Evolutionary conservation across 2,888 invertebrate species (phyloP).

Genomic region (Frankliniella intonsa): DNA sequence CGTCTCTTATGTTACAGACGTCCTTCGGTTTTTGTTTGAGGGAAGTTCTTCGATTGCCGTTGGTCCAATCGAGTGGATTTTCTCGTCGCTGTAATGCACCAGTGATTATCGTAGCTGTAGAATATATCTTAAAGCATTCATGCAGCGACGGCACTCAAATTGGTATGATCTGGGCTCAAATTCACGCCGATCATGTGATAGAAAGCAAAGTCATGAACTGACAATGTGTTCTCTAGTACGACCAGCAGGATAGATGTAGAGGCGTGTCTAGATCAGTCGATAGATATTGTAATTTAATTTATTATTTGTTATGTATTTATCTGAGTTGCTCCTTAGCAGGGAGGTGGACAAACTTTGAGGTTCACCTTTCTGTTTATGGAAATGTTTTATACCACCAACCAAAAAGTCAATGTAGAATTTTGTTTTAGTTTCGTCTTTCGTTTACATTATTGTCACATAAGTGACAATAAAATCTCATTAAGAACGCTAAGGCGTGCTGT

Average conservation of each 20-base stretch:
- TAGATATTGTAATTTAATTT: conserved; percentile 27
- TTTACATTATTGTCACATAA: not conserved
- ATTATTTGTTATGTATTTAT: conserved; percentile 27
- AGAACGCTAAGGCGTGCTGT: not conserved
- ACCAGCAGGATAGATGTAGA: conserved; percentile 22
- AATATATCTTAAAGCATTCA: not conserved
- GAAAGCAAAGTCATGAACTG: conserved; percentile 17
- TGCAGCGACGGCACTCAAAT: not conserved
- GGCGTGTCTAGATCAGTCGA: conserved; percentile 21
- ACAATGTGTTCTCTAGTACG: conserved; percentile 23
- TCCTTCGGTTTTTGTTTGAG: not conserved
- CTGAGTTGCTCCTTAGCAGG: not conserved
- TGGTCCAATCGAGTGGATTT: not conserved
- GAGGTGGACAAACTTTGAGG: no score
- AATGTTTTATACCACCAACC: conserved; percentile 2
- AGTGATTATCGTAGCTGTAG: conserved; percentile 22
- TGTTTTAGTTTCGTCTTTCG: conserved; percentile 8
- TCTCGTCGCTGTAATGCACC: conserved; percentile 10
- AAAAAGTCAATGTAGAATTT: conserved; percentile 21
- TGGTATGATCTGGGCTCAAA: not conserved
- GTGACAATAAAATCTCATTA: conserved; percentile 14
- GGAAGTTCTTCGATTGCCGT: not conserved
- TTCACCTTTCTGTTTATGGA: not conserved
- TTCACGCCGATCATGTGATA: conserved; percentile 14
- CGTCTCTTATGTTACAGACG: not conserved